phyloP scores from a whole-genome alignment of 2,797 vertebrate genomes.

The Pogoniulus pusillus region DNA sequence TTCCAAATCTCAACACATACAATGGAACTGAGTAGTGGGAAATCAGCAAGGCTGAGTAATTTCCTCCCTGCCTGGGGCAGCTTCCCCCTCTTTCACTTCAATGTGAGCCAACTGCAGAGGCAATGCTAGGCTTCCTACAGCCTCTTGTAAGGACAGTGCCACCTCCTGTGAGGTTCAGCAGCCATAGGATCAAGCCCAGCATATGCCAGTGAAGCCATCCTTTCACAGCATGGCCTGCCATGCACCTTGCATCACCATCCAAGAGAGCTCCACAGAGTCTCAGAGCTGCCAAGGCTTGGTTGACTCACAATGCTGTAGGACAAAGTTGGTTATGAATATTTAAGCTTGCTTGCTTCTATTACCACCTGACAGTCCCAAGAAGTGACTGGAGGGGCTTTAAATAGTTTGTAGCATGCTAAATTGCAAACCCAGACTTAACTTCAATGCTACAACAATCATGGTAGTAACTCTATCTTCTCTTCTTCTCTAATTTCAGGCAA shows the following conservation, averaged over 20 bases:
- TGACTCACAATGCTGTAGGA: neutral
- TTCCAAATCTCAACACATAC: neutral
- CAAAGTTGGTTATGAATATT: neutral
- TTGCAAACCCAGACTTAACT: neutral
- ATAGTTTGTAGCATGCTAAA: neutral
- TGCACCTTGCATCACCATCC: neutral
- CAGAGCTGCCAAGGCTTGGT: neutral
- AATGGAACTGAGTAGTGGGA: neutral
- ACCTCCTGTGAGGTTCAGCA: neutral
- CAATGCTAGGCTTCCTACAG: neutral
- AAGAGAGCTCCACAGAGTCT: neutral
- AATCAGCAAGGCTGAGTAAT: neutral
- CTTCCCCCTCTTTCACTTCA: neutral
- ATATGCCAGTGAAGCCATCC: neutral
- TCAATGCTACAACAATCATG: neutral
- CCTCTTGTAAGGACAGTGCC: neutral
- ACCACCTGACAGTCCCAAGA: neutral
- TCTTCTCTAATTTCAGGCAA: neutral
- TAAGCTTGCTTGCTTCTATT: neutral
- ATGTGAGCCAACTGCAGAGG: neutral
- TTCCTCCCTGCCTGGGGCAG: neutral
- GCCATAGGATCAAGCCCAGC: rapidly evolving
- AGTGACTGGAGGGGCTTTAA: neutral
- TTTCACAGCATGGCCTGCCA: neutral
- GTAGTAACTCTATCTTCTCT: neutral